Evolutionary conservation across 2,113 vertebrate genomes (phyloP), one percentile per base, ranked within the genome.

Genomic region (Festucalex cinctus): DNA sequence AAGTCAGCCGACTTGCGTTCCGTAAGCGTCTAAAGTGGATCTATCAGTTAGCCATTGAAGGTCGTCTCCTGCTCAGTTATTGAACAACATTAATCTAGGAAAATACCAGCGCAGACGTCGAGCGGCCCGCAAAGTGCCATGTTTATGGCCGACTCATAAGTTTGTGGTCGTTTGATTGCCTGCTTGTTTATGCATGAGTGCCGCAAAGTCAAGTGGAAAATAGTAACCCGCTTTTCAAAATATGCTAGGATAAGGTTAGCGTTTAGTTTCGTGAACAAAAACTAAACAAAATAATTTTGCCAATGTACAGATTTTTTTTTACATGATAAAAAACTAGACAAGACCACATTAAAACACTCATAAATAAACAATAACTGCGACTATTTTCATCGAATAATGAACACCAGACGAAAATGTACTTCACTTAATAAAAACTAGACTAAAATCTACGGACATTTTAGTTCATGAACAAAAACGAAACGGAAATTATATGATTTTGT

Each of bases 41-140:
- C 46, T 17, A 59, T 51, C 36, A 53, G 63, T 37, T 48, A 9
- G 51, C 17, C 57, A 44, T 28, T 26, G 51, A 63, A 35, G 69
- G 28, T 60, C 56, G 22, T 54, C 41, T 36, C 35, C 58, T 43
- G 28, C 36, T 63, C 28, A 26, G 17, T 35, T 49, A 39, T 54
- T 32, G 17, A 20, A 39, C 24, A 16, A 36, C 26, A 51, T 62
- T 58, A 19, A 37, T 35, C 19, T 39, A 44, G 57, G 64, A 48
- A 62, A 14, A 24, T 41, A 32, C 66, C 51, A 69, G 32, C n/a
- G 16, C 1, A 35, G 14, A 41, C 22, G 22, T 68, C 7, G 17
- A 41, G 61, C 13, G 6, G 39, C 13, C 22, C 20, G 0, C 6
- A 17, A 61, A 61, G n/a, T 39, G 37, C 22, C 26, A 35, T 10